Conservation (phyloP, 2,888 invertebrate genomes). For the Synanthedon vespiformis region DNA sequence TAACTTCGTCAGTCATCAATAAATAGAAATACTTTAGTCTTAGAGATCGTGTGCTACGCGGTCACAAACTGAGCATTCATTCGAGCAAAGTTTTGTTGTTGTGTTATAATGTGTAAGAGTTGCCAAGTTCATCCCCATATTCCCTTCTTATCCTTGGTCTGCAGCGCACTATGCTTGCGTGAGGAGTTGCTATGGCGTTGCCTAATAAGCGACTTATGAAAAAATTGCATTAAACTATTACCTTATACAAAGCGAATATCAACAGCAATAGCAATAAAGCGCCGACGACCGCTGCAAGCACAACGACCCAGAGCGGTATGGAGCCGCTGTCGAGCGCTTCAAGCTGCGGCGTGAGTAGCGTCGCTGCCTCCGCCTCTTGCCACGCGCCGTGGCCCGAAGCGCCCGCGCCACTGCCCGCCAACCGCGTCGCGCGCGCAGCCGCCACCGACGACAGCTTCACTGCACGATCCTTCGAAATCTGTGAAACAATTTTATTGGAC, state of each 20-base stretch:
- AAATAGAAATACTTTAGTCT: too few relatives aligned
- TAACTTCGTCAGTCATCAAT: too few relatives aligned
- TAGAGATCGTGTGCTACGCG: too few relatives aligned
- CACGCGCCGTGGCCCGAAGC: conserved; percentile 71
- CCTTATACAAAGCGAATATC: conserved; percentile 85
- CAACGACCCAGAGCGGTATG: conserved; percentile 88
- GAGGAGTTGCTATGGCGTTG: background rate
- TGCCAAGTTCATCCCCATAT: too few relatives aligned
- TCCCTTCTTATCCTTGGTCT: too few relatives aligned
- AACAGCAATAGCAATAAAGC: conserved; percentile 82
- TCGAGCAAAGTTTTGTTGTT: too few relatives aligned
- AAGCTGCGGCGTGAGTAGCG: conserved; percentile 76
- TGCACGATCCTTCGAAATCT: conserved; percentile 49
- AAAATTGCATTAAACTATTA: conserved; percentile 32
- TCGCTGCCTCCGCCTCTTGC: conserved; percentile 78
- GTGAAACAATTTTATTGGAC: conserved; percentile 19
- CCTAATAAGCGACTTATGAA: background rate
- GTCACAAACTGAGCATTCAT: too few relatives aligned
- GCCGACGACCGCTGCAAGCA: conserved; percentile 86
- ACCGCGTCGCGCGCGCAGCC: conserved; percentile 76
- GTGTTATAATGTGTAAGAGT: too few relatives aligned
- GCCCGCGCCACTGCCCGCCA: conserved; percentile 79
- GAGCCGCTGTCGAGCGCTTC: conserved; percentile 74
- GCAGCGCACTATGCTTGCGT: too few relatives aligned
- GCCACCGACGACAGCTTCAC: conserved; percentile 83